Conservation (phyloP, 2,797 vertebrate genomes). For the Rhabdomys pumilio region DNA sequence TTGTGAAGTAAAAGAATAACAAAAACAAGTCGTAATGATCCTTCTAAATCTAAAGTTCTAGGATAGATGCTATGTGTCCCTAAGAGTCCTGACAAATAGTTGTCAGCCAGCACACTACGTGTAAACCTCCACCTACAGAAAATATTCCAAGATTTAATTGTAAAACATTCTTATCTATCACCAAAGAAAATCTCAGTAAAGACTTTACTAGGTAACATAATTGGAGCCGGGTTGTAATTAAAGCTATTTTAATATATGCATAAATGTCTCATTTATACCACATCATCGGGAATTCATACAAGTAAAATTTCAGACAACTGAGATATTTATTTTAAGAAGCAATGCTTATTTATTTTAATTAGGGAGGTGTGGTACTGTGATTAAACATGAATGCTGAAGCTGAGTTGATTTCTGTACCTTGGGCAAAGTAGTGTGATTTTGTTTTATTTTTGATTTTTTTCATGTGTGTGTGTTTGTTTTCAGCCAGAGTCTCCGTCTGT, state of each 20-base stretch:
- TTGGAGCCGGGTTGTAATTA: conserved; percentile 70
- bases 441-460: background rate
- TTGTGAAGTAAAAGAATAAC: conserved; percentile 76
- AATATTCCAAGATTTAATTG: conserved; percentile 59
- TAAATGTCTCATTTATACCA: conserved; percentile 76
- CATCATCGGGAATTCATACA: conserved; percentile 70
- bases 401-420: background rate
- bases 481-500: conserved; percentile 28
- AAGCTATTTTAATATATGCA: conserved; percentile 76
- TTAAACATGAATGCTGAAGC: background rate
- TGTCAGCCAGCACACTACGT: conserved; percentile 69
- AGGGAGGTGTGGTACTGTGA: background rate
- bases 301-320: conserved; percentile 68
- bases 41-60: conserved; percentile 69
- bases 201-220: conserved; percentile 69
- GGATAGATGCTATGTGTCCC: conserved; percentile 27
- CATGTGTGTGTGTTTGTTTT: background rate
- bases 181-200: conserved; percentile 67
- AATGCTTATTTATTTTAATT: conserved; percentile 72
- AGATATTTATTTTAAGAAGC: conserved; percentile 69
- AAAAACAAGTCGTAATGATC: conserved; percentile 73
- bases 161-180: conserved; percentile 67
- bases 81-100: conserved; percentile 58
- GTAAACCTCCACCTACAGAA: conserved; percentile 66
- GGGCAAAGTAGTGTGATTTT: conserved; percentile 9